Evolutionary conservation across 2,797 vertebrate species (phyloP), one percentile per base, ranked within the genome.

Genomic region (Hoplostethus mediterraneus): DNA sequence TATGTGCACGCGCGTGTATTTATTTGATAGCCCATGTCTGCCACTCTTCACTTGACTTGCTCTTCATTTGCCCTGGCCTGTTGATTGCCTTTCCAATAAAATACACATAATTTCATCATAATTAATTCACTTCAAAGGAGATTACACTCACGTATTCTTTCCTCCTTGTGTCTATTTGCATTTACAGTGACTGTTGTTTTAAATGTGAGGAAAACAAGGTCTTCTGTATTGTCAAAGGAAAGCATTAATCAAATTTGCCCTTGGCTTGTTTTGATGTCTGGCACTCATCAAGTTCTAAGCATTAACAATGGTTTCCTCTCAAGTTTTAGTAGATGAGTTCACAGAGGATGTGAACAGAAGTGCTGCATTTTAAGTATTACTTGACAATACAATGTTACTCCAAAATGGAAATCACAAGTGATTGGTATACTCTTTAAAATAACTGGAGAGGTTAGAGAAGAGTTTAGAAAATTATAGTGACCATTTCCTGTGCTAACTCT

Each of bases 401-500:
- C 36, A 21, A 25, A 45, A 40, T 58, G 64, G 49, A 61, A 62
- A 76, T 60, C 25, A 9, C 55, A 64, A 67, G 30, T 42, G 63
- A 75, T 73, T 38, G 28, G 30, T 47, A n/a, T 30, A 49, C 52
- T 63, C 67, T 59, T 47, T 47, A 33, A 42, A 42, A 21, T 28
- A n/a, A 38, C 3, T 52, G 10, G 17, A 51, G 56, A 49, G 13
- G 16, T 21, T 45, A 47, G 45, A 54, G 12, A 21, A 17, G 48
- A 31, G n/a, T 75, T 60, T 44, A 17, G 31, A 63, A 31, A 51
- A 64, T 14, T 28, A 66, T 61, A 64, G 31, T 30, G 16, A 63
- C 36, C 48, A 74, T 38, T 75, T 73, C 75, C 44, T 64, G 63
- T 77, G 66, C 78, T 40, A 63, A 52, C 49, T 60, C 17, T 56